phyloP scores from a whole-genome alignment of 2,113 vertebrate genomes.

The Prinia subflava region DNA sequence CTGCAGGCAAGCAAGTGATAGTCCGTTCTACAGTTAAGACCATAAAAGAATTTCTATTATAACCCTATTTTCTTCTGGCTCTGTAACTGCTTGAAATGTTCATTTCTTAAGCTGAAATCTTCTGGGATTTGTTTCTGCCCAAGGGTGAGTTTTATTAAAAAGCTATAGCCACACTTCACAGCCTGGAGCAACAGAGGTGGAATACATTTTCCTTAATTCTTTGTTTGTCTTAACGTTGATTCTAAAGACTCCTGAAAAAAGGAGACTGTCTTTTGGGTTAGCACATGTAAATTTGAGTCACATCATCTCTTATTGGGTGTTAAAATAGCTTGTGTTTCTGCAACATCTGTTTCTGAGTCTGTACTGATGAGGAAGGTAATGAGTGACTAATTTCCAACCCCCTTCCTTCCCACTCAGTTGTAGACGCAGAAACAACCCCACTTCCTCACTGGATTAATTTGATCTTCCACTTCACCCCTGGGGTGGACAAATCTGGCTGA shows the following conservation, averaged over 20 bases:
- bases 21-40: slow-evolving; percentile 13
- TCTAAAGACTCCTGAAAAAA: background rate
- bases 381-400: background rate
- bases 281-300: background rate
- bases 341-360: background rate
- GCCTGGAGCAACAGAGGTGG: background rate
- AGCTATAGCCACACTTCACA: background rate
- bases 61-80: slow-evolving; percentile 8
- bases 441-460: background rate
- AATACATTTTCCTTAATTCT: background rate
- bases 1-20: background rate
- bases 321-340: background rate
- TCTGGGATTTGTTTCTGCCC: background rate
- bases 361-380: background rate
- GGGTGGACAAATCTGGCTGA: background rate
- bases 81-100: background rate
- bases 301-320: accelerated
- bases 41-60: background rate
- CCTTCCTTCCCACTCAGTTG: background rate
- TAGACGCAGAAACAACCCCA: background rate
- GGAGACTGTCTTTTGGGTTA: background rate
- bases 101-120: background rate
- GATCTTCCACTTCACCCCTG: background rate
- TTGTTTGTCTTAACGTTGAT: background rate
- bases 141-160: background rate